Percentiles rank a stretch among this genome's conserved stretches.
Evolutionary conservation across 2,888 invertebrate species (phyloP).

Genomic region (Cephus sareptanus): DNA sequence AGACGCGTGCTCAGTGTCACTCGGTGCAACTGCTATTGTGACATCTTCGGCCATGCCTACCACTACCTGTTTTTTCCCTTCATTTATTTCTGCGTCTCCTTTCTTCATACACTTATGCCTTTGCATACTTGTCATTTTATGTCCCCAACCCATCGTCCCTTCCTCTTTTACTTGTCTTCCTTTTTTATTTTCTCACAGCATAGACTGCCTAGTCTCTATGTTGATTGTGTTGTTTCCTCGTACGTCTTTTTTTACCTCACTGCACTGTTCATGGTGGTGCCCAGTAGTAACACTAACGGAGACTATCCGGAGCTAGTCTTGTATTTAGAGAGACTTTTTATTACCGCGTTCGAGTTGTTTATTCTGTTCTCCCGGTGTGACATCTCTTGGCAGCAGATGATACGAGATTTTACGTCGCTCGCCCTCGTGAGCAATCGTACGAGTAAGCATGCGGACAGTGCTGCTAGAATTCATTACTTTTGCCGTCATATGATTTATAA

Average conservation of each 20-base stretch:
- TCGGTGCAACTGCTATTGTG: slow-evolving; percentile 54
- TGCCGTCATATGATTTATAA: background rate
- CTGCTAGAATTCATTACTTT: background rate
- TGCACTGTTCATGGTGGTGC: background rate
- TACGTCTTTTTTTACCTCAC: slow-evolving; percentile 16
- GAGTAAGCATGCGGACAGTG: background rate
- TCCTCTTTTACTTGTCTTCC: background rate
- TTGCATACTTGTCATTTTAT: background rate
- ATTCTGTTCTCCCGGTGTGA: background rate
- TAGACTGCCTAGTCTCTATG: background rate
- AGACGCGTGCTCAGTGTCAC: slow-evolving; percentile 58
- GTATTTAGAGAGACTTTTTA: background rate
- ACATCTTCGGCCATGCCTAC: slow-evolving; percentile 43
- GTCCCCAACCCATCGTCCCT: background rate
- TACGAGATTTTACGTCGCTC: background rate
- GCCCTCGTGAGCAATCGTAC: background rate
- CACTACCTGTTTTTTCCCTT: slow-evolving; percentile 14
- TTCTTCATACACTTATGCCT: slow-evolving; percentile 7
- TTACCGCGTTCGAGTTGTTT: background rate
- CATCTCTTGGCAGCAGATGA: background rate
- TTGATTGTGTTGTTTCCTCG: slow-evolving; percentile 11
- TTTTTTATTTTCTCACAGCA: background rate
- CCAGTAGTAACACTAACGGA: background rate
- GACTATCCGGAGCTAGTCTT: background rate
- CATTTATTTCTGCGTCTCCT: slow-evolving; percentile 1